Percentiles rank a stretch among this genome's conserved stretches.
These are phyloP conservation scores for Hybognathus amarus DNA, from an alignment of 2,797 vertebrate genomes.

Conservation along the genomic window DNA sequence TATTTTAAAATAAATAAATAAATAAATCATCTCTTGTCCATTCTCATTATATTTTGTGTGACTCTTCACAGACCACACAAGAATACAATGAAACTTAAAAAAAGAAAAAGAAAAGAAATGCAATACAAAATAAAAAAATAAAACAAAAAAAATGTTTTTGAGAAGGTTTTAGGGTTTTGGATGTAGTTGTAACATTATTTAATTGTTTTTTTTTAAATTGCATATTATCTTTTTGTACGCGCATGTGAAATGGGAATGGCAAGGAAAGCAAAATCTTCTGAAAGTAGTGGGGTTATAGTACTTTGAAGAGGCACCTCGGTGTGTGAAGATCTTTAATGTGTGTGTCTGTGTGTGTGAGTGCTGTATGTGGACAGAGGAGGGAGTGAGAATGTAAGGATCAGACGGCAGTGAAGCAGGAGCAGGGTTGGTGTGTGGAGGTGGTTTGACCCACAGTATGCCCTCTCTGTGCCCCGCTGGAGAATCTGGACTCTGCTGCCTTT, in stretches of 20 bases:
- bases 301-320: constrained; percentile 22
- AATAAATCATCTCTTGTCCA: not conserved
- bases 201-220: too few species aligned
- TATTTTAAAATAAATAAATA: too few species aligned
- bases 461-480: constrained; percentile 32
- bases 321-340: not conserved
- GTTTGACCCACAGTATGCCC: constrained; percentile 27
- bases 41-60: not conserved
- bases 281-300: not conserved
- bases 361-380: constrained; percentile 25
- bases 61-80: not conserved
- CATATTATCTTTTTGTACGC: not conserved
- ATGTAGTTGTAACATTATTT: not conserved
- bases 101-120: not conserved
- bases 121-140: not conserved
- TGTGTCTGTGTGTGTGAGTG: not conserved
- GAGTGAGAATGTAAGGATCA: constrained; percentile 11
- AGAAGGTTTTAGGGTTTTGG: not conserved
- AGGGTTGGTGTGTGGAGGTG: not conserved
- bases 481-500: constrained; percentile 56
- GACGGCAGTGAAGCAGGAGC: not conserved
- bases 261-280: not conserved
- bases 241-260: not conserved
- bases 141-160: too few species aligned
- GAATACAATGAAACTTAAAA: not conserved